These are phyloP conservation scores for Paralichthys olivaceus DNA, from an alignment of 2,113 vertebrate genomes.

Conservation along the genomic window DNA sequence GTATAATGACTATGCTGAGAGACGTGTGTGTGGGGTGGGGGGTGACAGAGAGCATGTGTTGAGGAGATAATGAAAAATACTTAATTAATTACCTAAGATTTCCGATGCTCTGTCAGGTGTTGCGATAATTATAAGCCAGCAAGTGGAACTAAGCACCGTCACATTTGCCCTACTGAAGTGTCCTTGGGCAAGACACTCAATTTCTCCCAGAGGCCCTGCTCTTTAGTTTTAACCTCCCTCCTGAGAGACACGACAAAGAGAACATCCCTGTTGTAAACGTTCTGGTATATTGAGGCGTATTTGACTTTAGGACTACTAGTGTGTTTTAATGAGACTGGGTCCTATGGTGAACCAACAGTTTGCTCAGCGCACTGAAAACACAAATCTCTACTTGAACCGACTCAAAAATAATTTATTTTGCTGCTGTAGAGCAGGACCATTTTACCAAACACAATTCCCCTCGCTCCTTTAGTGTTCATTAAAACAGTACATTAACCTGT, in stretches of 20 bases:
- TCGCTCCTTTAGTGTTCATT: conserved; percentile 54
- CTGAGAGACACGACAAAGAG: neutral
- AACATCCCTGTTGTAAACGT: conserved; percentile 13
- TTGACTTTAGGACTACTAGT: conserved; percentile 28
- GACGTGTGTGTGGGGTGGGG: neutral
- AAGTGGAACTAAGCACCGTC: conserved; percentile 46
- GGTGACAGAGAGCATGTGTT: conserved; percentile 9
- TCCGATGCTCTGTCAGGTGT: conserved; percentile 32
- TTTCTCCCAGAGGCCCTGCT: neutral
- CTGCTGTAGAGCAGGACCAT: conserved; percentile 24
- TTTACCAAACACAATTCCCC: conserved; percentile 30
- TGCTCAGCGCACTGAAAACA: conserved; percentile 25
- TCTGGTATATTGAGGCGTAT: neutral
- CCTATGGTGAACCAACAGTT: conserved; percentile 38
- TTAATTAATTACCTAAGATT: conserved; percentile 23
- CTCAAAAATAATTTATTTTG: conserved; percentile 16
- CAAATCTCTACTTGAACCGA: conserved; percentile 14
- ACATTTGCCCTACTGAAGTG: conserved; percentile 20
- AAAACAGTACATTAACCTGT: conserved; percentile 62
- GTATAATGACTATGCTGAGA: conserved; percentile 10
- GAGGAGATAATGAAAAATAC: conserved; percentile 27
- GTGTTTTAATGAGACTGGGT: conserved; percentile 45
- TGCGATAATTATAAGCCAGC: conserved; percentile 40
- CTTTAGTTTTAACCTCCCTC: conserved; percentile 8
- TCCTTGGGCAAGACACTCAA: conserved; percentile 30